Conservation (phyloP, 2,113 vertebrate species). For the Isurus oxyrinchus region DNA sequence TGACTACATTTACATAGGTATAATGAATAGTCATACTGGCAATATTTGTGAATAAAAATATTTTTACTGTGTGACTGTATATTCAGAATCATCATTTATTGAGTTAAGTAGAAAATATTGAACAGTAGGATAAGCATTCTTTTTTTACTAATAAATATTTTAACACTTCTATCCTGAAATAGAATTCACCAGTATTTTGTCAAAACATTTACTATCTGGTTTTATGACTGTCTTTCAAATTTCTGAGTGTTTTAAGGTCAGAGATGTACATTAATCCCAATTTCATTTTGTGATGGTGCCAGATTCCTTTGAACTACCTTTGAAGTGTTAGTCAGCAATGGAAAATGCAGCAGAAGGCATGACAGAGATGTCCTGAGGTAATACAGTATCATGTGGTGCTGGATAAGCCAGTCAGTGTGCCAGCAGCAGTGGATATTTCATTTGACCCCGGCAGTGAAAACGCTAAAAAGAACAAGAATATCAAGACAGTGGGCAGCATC, state of each 20-base stretch:
- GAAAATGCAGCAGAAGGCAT: neutral
- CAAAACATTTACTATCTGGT: neutral
- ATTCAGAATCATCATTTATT: neutral
- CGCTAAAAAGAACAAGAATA: neutral
- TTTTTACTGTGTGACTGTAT: neutral
- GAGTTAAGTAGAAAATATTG: neutral
- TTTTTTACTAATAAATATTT: neutral
- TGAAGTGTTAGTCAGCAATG: neutral
- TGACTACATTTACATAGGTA: neutral
- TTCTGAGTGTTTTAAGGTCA: neutral
- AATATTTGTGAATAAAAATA: constrained; percentile 6
- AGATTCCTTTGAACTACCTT: neutral
- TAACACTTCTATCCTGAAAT: neutral
- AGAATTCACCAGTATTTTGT: neutral
- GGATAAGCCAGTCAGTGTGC: neutral
- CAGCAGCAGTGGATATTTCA: neutral
- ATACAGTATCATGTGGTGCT: neutral
- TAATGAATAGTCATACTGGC: neutral
- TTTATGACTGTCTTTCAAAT: neutral
- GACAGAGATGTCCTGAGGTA: neutral
- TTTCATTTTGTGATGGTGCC: neutral
- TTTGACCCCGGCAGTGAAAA: neutral
- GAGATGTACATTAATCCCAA: neutral
- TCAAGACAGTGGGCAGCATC: neutral
- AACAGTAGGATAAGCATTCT: neutral